These are phyloP conservation scores for Marisa cornuarietis DNA, from an alignment of 1,140 invertebrate genomes.

Conservation along the genomic window DNA sequence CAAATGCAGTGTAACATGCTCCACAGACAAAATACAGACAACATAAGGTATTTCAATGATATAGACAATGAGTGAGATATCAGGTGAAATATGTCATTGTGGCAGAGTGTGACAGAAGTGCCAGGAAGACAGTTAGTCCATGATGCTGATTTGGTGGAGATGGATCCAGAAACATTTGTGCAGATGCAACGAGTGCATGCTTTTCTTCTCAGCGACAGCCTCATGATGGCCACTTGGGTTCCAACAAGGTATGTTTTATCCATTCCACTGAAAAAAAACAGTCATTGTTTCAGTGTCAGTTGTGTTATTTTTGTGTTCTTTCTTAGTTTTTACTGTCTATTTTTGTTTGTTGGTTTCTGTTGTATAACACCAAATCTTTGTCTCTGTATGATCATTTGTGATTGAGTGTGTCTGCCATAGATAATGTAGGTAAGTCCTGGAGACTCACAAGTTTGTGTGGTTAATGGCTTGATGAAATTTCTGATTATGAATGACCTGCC, in stretches of 20 bases:
- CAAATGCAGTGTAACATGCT: neutral
- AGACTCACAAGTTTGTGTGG: neutral
- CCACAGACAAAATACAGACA: neutral
- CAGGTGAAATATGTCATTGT: neutral
- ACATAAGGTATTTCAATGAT: neutral
- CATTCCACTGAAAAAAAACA: too few relatives aligned
- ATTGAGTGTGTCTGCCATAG: neutral
- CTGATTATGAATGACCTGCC: too few relatives aligned
- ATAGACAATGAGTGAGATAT: neutral
- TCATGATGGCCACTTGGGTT: slow-evolving; percentile 81
- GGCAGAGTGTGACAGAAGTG: slow-evolving; percentile 75
- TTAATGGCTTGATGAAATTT: neutral
- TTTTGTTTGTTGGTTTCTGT: neutral
- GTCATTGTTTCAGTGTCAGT: neutral
- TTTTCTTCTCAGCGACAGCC: slow-evolving; percentile 90
- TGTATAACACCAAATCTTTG: neutral
- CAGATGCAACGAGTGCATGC: slow-evolving; percentile 87
- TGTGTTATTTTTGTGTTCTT: neutral
- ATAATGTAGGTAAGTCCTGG: neutral
- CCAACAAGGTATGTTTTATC: slow-evolving; percentile 50
- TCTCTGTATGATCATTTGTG: neutral
- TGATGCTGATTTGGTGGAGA: slow-evolving; percentile 89
- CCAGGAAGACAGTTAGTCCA: slow-evolving; percentile 82
- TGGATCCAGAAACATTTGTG: slow-evolving; percentile 86
- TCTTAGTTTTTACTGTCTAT: neutral